Conservation (phyloP, 2,888 invertebrate species). For the Pemphredon lugubris region DNA sequence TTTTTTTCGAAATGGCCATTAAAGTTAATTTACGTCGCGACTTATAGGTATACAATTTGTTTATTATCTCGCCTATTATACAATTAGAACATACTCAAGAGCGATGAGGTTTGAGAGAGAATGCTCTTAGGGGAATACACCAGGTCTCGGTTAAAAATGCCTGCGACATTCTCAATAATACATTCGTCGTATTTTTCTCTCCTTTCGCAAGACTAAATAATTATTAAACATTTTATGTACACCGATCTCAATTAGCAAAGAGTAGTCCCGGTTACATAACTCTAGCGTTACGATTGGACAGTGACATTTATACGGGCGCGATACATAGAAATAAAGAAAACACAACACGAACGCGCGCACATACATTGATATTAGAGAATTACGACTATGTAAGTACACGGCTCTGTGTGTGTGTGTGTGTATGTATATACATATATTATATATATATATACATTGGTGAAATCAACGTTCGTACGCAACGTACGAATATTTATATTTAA, state of each 20-base stretch:
- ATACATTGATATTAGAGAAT: constrained; percentile 39
- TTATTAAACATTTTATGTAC: constrained; percentile 26
- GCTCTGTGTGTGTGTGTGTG: too few species aligned
- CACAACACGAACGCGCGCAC: constrained; percentile 23
- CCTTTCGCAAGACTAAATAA: constrained; percentile 19
- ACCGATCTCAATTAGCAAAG: constrained; percentile 29
- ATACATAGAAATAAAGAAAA: constrained; percentile 3
- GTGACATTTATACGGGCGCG: constrained; percentile 2
- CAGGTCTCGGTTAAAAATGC: constrained; percentile 54
- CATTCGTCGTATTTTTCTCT: constrained; percentile 54
- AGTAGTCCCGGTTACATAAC: constrained; percentile 26
- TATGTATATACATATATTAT: too few species aligned
- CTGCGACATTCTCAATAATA: constrained; percentile 64
- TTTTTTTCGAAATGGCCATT: too few species aligned
- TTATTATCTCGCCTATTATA: too few species aligned
- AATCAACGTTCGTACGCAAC: constrained; percentile 60
- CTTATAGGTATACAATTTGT: too few species aligned
- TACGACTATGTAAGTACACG: constrained; percentile 33
- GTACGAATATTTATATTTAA: constrained; percentile 66
- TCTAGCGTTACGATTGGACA: constrained; percentile 11
- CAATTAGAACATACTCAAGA: constrained; percentile 11
- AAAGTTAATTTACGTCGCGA: too few species aligned
- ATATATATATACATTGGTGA: constrained; percentile 27
- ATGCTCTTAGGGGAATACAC: constrained; percentile 7
- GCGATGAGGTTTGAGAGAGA: constrained; percentile 36